These are phyloP conservation scores for Gallinago media DNA, from an alignment of 2,113 vertebrate species.

Conservation along the genomic window DNA sequence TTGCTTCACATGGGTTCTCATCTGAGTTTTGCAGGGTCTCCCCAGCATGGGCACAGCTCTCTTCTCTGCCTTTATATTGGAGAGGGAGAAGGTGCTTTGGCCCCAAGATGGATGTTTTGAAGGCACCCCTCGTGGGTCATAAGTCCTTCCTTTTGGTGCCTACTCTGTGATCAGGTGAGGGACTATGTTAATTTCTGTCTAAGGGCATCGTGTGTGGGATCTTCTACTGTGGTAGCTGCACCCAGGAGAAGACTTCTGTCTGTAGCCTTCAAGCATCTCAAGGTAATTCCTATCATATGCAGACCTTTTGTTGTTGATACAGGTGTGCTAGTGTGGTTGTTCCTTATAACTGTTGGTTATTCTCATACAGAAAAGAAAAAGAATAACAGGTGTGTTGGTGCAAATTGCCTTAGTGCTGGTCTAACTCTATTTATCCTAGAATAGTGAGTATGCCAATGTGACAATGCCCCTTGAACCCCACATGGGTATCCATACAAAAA, in stretches of 20 bases:
- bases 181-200: accelerated
- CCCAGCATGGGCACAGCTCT: accelerated
- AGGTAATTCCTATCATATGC: not conserved
- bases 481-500: not conserved
- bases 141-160: not conserved
- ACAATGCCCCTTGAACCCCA: not conserved
- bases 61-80: not conserved
- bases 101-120: not conserved
- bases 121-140: not conserved
- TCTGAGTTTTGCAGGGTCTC: not conserved
- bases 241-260: accelerated
- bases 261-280: not conserved
- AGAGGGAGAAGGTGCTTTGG: not conserved
- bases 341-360: not conserved
- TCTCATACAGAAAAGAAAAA: not conserved
- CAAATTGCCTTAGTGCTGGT: not conserved
- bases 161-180: not conserved
- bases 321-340: not conserved
- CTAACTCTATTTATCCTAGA: not conserved
- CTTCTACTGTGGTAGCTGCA: accelerated
- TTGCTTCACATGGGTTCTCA: not conserved
- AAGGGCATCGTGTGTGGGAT: accelerated
- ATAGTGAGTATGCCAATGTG: not conserved
- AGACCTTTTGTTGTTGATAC: not conserved
- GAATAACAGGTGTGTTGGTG: not conserved